Conservation (phyloP, 2,113 vertebrate species). For the rabbit (Oryctolagus cuniculus) region mOryCun1.1 NC_091444.1:37536501-37537000, state of each 20-base stretch:
- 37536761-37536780: neutral
- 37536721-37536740: neutral
- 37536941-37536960: neutral
- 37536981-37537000: no score
- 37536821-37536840: neutral
- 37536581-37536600: no score
- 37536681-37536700: neutral
- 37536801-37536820: neutral
- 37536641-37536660: neutral
- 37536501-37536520: no score
- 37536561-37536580: no score
- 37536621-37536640: neutral
- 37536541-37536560: no score
- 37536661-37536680: neutral
- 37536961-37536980: neutral
- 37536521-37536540: no score
- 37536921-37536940: no score
- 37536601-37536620: no score
- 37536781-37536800: accelerated
- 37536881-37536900: neutral
- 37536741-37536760: neutral
- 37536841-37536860: neutral
- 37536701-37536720: neutral
- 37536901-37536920: accelerated
- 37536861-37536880: accelerated